Evolutionary conservation across 2,888 invertebrate genomes (phyloP), one percentile per base, ranked within the genome.

Genomic region (Agrotis ipsilon): DNA sequence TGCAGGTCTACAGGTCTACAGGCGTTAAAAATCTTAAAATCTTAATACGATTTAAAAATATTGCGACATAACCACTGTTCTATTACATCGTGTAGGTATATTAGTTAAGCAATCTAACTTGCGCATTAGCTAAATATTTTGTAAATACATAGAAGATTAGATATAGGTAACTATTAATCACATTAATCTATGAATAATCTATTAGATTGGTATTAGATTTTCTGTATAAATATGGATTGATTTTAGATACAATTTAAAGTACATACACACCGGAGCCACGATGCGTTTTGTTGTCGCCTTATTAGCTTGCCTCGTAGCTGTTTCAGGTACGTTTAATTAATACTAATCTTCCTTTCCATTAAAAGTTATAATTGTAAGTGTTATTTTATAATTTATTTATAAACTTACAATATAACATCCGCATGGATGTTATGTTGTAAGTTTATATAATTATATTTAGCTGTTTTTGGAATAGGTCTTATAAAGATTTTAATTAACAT

Each of bases 271-370:
- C 18, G 54, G 32, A 63, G 57, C 39, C 48, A 80, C 45, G 32
- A 87, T 84, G 87, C 72, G 72, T 74, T 59, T 60, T 3, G 19
- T 77, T 48, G 18, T 85, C 18, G 32, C 80, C 7, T 21, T 88
- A 11, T 76, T 87, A 63, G 74, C 74, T 46, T 13, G 84, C 58
- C 51, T 89, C 6, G 79, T 79, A 52, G 83, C 81, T 11, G 85
- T 84, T 18, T 66, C 79, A 68, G 90, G 90, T 89, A 78, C 72
- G 78, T 72, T 5, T 14, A n/a, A n/a, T 24, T 24, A 24, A 7
- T 4, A 16, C 16, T 19, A 52, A 6, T 51, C 45, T 14, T 45
- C 3, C 32, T 32, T 32, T 32, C 27, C 6, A 3, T 6, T 27
- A 3, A 27, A n/a, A n/a, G n/a, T 27, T 27, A 27, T 27, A 27